These are phyloP conservation scores for Spizella passerina DNA, from an alignment of 2,797 vertebrate genomes.

Conservation along the genomic window DNA sequence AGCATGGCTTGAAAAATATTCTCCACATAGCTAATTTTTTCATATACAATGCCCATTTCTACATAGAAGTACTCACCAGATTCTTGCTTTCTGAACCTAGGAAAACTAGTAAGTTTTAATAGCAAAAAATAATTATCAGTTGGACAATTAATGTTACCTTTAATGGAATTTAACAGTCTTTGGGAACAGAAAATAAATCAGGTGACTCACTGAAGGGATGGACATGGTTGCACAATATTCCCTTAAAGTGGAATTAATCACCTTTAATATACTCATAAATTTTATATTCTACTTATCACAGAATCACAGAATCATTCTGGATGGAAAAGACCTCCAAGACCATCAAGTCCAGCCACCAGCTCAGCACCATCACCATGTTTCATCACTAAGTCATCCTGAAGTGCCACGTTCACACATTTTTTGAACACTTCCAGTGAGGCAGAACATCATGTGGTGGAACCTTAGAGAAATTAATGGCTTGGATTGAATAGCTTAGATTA, in stretches of 20 bases:
- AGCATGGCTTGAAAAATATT: not conserved
- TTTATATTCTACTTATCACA: not conserved
- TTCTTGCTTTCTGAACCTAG: not conserved
- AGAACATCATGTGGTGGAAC: not conserved
- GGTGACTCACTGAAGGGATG: not conserved
- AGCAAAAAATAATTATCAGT: not conserved
- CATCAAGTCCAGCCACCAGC: not conserved
- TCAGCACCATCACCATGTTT: not conserved
- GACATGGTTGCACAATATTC: not conserved
- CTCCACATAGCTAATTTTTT: not conserved
- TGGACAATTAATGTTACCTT: not conserved
- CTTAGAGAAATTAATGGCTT: not conserved
- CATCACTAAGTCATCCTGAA: not conserved
- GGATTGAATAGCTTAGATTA: not conserved
- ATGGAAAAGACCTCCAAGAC: not conserved
- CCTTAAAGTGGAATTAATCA: not conserved
- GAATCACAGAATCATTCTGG: not conserved
- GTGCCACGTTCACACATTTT: not conserved
- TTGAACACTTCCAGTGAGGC: not conserved
- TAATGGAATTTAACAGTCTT: not conserved
- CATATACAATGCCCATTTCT: not conserved
- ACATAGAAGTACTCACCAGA: not conserved
- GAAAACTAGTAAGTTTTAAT: not conserved
- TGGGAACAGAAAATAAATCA: not conserved
- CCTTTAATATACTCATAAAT: not conserved